phyloP scores from a whole-genome alignment of 2,797 vertebrate genomes.

The Chiroxiphia lanceolata region DNA sequence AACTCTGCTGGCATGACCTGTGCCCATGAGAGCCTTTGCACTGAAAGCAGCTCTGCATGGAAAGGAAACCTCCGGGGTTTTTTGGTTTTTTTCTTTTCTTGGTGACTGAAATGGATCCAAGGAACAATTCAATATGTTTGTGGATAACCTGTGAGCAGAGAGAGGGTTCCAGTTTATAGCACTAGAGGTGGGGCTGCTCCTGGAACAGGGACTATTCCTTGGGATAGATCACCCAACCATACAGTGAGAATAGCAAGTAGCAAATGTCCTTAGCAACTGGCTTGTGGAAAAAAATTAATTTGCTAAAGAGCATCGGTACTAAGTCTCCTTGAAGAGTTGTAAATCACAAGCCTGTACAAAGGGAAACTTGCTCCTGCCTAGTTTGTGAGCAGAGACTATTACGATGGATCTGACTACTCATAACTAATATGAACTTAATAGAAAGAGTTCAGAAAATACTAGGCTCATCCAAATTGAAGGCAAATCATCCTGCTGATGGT shows the following conservation, averaged over 20 bases:
- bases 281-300: slow-evolving; percentile 11
- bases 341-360: slow-evolving; percentile 16
- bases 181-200: neutral
- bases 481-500: neutral
- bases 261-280: neutral
- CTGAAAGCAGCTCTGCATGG: neutral
- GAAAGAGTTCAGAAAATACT: neutral
- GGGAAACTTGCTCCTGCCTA: neutral
- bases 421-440: neutral
- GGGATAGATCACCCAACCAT: neutral
- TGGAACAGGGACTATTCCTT: neutral
- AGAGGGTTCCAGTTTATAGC: neutral
- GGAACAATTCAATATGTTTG: neutral
- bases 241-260: neutral
- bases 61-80: neutral
- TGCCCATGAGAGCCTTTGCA: neutral
- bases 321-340: neutral
- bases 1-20: neutral
- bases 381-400: neutral
- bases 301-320: slow-evolving; percentile 12
- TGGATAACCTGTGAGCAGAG: neutral
- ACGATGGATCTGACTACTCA: neutral
- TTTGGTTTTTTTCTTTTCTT: neutral
- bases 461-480: neutral
- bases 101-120: neutral